phyloP scores from a whole-genome alignment of 1,140 invertebrate species.

The Apocrypta bakeri region DNA sequence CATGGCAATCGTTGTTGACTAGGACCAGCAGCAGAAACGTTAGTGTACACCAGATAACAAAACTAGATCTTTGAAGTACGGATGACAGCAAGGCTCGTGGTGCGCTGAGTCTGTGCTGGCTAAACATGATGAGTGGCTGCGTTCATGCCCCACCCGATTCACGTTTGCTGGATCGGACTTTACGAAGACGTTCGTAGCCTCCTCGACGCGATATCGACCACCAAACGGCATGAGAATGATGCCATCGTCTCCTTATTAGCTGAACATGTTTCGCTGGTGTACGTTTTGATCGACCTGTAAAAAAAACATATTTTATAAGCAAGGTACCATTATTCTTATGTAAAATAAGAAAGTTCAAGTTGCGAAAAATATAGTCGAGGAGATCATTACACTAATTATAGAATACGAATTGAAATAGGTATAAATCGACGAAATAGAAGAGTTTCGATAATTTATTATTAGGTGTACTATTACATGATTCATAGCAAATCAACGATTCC shows the following conservation, averaged over 20 bases:
- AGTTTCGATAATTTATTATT: too few species aligned
- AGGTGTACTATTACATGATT: too few species aligned
- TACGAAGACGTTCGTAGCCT: constrained; percentile 40
- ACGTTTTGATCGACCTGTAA: neutral
- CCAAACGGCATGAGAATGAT: neutral
- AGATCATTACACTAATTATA: neutral
- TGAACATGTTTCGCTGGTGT: neutral
- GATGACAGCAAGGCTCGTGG: constrained; percentile 64
- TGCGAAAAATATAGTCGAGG: neutral
- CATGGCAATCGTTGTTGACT: constrained; percentile 60
- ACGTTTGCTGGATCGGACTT: constrained; percentile 46
- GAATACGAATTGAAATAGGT: too few species aligned
- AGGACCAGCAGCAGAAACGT: constrained; percentile 63
- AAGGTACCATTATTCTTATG: too few species aligned
- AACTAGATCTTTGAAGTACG: neutral
- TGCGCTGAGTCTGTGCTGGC: constrained; percentile 64
- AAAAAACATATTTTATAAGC: neutral
- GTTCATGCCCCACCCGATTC: constrained; percentile 69
- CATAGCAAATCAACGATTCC: too few species aligned
- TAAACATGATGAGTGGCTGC: constrained; percentile 68
- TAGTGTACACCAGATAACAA: constrained; percentile 36
- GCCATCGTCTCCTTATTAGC: constrained; percentile 2
- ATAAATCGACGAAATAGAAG: too few species aligned
- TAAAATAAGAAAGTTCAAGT: too few species aligned
- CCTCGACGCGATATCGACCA: neutral